A percentile compares a stretch with the other conserved stretches of the same genome.
Evolutionary conservation across 2,113 vertebrate species (phyloP).

Genomic region (Elaphurus davidianus): DNA sequence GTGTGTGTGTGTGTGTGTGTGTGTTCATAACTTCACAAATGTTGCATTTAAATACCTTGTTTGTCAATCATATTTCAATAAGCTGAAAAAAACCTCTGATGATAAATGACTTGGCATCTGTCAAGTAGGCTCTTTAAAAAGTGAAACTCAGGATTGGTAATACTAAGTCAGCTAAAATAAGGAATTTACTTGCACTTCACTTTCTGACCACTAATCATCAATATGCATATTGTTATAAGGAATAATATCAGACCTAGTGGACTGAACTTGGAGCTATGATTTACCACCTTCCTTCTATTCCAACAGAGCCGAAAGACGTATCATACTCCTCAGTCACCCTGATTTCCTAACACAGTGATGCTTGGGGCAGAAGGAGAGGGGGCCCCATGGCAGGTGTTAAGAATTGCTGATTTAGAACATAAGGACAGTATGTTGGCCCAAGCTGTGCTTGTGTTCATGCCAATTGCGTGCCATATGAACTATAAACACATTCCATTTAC

Average conservation of each 20-base stretch:
- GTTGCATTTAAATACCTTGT: neutral
- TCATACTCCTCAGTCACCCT: neutral
- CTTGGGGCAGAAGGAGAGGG: conserved; percentile 29
- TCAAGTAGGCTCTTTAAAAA: neutral
- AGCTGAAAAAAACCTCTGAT: neutral
- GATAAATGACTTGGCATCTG: neutral
- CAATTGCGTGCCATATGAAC: conserved; percentile 66
- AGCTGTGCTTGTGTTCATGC: conserved; percentile 50
- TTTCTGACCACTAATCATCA: neutral
- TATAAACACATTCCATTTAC: conserved; percentile 52
- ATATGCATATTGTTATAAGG: neutral
- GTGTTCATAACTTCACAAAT: conserved; percentile 26
- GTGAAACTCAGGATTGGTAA: neutral
- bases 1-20: neutral
- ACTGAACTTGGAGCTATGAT: neutral
- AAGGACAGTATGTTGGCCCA: conserved; percentile 57
- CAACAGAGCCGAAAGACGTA: neutral
- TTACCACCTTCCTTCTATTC: neutral
- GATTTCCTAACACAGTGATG: neutral
- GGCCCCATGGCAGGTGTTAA: conserved; percentile 18
- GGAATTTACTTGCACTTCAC: neutral
- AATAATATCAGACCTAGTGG: neutral
- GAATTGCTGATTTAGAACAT: conserved; percentile 46
- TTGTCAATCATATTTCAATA: neutral
- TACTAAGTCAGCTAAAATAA: neutral